These are phyloP conservation scores for Tupaia chinensis DNA, from an alignment of 2,113 vertebrate genomes.

Conservation along the genomic window DNA sequence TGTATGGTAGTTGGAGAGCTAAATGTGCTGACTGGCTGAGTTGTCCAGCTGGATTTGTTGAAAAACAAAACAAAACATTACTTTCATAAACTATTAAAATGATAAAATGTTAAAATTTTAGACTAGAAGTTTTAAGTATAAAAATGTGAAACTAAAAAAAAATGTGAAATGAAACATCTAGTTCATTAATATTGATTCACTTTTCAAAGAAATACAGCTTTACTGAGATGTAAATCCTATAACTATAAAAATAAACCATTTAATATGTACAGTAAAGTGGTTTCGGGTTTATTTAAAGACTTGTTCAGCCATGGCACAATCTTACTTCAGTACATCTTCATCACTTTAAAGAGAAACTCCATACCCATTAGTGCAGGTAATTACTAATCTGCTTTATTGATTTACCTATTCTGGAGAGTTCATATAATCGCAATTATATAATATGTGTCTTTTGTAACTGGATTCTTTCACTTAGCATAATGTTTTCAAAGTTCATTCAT, in stretches of 20 bases:
- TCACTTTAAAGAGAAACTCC: background rate
- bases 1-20: slow-evolving; percentile 97
- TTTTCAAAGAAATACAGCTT: slow-evolving; percentile 5
- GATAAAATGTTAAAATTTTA: background rate
- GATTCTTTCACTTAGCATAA: background rate
- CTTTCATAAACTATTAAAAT: background rate
- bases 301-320: background rate
- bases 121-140: slow-evolving; percentile 9
- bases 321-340: slow-evolving; percentile 5
- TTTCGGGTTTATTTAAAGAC: background rate
- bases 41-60: slow-evolving; percentile 92
- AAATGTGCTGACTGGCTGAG: slow-evolving; percentile 97
- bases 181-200: slow-evolving; percentile 12
- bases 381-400: background rate
- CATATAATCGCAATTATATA: background rate
- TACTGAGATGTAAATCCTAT: background rate
- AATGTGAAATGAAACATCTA: background rate
- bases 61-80: slow-evolving; percentile 10
- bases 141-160: slow-evolving; percentile 17
- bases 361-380: background rate
- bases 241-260: background rate
- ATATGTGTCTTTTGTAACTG: background rate
- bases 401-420: background rate
- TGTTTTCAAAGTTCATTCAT: background rate
- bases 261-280: background rate